Base-by-base conservation (phyloP, 2,888 invertebrate species). In the Sinodicranocentrus sp. region DNA sequence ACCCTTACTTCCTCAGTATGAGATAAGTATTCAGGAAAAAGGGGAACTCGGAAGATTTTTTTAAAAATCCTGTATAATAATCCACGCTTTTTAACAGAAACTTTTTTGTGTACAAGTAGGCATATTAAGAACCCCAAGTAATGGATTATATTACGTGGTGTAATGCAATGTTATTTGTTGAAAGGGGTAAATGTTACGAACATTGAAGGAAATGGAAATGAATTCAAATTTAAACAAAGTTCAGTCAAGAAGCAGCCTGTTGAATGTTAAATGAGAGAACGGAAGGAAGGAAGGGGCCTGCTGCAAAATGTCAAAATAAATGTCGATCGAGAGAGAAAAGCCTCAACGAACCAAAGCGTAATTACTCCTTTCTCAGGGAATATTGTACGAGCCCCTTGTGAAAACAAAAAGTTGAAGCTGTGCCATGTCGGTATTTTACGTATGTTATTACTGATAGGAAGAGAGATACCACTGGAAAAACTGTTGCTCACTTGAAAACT, bases 271-370 rank as follows among this genome's bases (percentile, higher is more conserved):
- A 68, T 68, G 68, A 68, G 68, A 48, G 25, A 48, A 52, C 43
- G 70, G 52, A 26, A 70, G 52, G 15, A 54, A 33, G n/a, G 21
- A 13, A 21, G 25, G 68, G 70, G 70, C 39, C 52, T 70, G 17
- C 71, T 71, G 78, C 52, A 52, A 78, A 78, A 78, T 78, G 79
- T 79, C 79, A 79, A 79, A 79, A 70, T 78, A 78, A 70, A 78
- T 78, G 78, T 78, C 78, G 70, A 77, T 77, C 28, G 26, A 61
- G 61, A 26, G 63, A 28, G 54, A 68, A 68, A 77, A 59, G 44
- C 21, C 39, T 43, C 61, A 78, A 48, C 39, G 26, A 72, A 71
- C 13, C 52, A 21, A 54, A 43, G 52, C 25, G 23, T 79, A 79
- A 72, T 79, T 72, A 54, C 65, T 71, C 26, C 26, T 71, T 79